Evolutionary conservation across 1,140 invertebrate genomes (phyloP), one percentile per base, ranked within the genome.

Genomic region (Neodiprion pinetum): DNA sequence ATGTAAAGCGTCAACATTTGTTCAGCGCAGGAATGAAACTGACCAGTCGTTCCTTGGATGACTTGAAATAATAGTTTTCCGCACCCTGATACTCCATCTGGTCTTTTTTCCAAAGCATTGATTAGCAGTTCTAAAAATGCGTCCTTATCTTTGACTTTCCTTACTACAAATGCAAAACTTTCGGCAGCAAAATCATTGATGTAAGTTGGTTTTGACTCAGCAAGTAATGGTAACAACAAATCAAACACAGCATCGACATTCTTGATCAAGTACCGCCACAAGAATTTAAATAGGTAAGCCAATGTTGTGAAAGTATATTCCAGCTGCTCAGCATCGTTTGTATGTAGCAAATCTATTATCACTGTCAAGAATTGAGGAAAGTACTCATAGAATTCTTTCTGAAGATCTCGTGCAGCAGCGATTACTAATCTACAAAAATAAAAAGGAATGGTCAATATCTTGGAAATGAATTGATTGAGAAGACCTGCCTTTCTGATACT

Each of bases 131-230:
- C 87, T 40, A 97, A 88, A 84, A 98, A 94, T 21, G 91, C 91
- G 9, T 93, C 90, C 79, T 94, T 95, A 78, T 97, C 94, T 79
- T 91, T 93, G 53, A 96, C 93, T 91, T 98, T 97, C 76, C 96
- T 89, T 9, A 96, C 94, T 1, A 98, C 93, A 90, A 96, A 98
- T 12, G 96, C 93, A 90, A 98, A 98, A 89, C 95, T 96, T 88
- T 98, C 96, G 1, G 96, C 95, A n/a, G 96, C 96, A 91, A 98
- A 98, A 84, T 94, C 94, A 77, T 94, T 93, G n/a, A 98, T 93
- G 82, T 97, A 96, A 71, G 92, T 90, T 72, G 94, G 95, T 74
- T 92, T 89, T 7, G 89, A 87, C 68, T 93, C 92, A 76, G 92
- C 92, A 8, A 98, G 83, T 1, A 98, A 83, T 1, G 95, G 95